Base-by-base conservation (phyloP, 2,797 vertebrate species). In the Rhynchotus rufescens region DNA sequence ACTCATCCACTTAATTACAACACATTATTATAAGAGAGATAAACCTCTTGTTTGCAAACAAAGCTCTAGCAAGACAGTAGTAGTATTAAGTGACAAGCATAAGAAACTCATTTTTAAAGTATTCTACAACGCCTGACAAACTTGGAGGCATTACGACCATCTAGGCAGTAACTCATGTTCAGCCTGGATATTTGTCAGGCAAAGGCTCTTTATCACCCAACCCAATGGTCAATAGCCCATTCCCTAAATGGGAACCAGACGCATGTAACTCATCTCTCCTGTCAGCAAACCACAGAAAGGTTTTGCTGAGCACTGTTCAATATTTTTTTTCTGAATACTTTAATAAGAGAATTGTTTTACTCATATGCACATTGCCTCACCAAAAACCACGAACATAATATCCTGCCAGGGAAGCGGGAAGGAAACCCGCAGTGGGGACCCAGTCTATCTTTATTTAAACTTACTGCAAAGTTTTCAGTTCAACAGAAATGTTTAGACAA, bases 21-120 rank as follows among this genome's bases (percentile, higher is more conserved):
- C 44, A 11, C 34, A 59, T 71, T 93, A 89, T 60, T 84, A 38
- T 64, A 83, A 71, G 19, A 0, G 4, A 88, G 78, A 95, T 88
- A 95, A 95, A 93, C 45, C n/a, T 78, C 79, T 76, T 93, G 86
- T 91, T 95, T 95, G 95, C 69, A 80, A 81, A 94, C 56, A 34
- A 93, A 78, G 72, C 72, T 45, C 73, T 90, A 81, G 69, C 65
- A 86, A 93, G 85, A 93, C 36, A 36, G 36, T 36, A 91, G n/a
- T 47, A 81, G 42, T 52, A 79, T 77, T 64, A 92, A 89, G 67
- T 74, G 76, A 88, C 93, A 87, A 77, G 67, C 71, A 80, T 26
- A 36, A 91, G 82, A 84, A 51, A 86, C 88, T 80, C 86, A 84
- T 91, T 92, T 80, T 25, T 67, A 71, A 91, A 90, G 76, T 42